A percentile compares a stretch with the other conserved stretches of the same genome.
Conservation (phyloP, 2,113 vertebrate genomes). For the Pogona vitticeps region DNA sequence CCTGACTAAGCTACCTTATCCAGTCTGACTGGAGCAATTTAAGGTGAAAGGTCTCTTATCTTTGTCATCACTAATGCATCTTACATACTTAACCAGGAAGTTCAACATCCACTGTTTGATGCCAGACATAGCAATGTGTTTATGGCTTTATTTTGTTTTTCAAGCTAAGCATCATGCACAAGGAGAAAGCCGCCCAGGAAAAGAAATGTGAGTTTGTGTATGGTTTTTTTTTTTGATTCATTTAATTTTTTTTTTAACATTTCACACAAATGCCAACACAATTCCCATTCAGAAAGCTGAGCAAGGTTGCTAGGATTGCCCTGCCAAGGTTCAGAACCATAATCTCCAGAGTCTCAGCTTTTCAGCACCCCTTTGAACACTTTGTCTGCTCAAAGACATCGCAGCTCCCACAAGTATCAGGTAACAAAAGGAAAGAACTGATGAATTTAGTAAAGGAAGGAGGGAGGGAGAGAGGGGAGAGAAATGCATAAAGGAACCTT, state of each 20-base stretch:
- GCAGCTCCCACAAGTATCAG: constrained; percentile 95
- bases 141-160: background rate
- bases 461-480: constrained; percentile 65
- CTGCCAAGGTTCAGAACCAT: constrained; percentile 61
- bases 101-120: constrained; percentile 45
- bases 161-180: background rate
- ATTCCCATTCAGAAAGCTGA: constrained; percentile 53
- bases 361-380: constrained; percentile 93
- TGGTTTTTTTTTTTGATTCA: background rate
- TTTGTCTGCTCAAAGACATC: constrained; percentile 88
- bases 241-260: constrained; percentile 10
- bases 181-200: background rate
- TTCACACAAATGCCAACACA: background rate
- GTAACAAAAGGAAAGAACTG: constrained; percentile 77
- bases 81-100: constrained; percentile 62
- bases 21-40: constrained; percentile 60
- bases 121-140: background rate
- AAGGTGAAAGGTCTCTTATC: constrained; percentile 48
- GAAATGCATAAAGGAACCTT: constrained; percentile 72
- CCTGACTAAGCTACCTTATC: constrained; percentile 64
- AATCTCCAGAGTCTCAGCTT: constrained; percentile 82
- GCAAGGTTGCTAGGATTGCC: constrained; percentile 75
- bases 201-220: background rate
- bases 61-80: constrained; percentile 66
- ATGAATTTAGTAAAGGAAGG: constrained; percentile 69